phyloP scores from a whole-genome alignment of 2,888 invertebrate species.

The Drosophila falleni region DNA sequence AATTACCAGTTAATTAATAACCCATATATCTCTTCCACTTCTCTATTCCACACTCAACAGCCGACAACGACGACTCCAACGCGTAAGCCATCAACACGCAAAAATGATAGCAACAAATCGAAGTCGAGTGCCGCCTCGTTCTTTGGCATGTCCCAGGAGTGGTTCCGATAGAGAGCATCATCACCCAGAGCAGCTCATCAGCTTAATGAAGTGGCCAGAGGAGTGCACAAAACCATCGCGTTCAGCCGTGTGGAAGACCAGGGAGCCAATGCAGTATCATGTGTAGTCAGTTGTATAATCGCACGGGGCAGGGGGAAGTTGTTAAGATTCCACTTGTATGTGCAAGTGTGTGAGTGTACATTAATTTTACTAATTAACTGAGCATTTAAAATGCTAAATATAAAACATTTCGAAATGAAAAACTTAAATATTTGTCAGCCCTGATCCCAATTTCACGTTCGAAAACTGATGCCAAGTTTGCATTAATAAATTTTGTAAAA shows the following conservation, averaged over 20 bases:
- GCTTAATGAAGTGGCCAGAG: slow-evolving; percentile 65
- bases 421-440: not conserved
- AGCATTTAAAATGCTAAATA: slow-evolving; percentile 47
- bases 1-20: slow-evolving; percentile 78
- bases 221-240: slow-evolving; percentile 34
- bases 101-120: slow-evolving; percentile 68
- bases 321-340: slow-evolving; percentile 10
- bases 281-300: slow-evolving; percentile 46
- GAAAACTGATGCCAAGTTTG: no score
- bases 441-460: not conserved
- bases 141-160: slow-evolving; percentile 93
- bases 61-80: slow-evolving; percentile 52
- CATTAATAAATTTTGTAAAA: not conserved
- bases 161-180: slow-evolving; percentile 88
- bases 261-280: slow-evolving; percentile 14
- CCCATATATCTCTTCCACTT: slow-evolving; percentile 48
- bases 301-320: slow-evolving; percentile 1
- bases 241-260: slow-evolving; percentile 33
- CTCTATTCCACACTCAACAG: slow-evolving; percentile 12
- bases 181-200: slow-evolving; percentile 36
- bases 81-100: slow-evolving; percentile 67
- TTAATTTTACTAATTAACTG: slow-evolving; percentile 16
- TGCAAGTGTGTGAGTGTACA: slow-evolving; percentile 6
- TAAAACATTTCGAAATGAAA: slow-evolving; percentile 22
- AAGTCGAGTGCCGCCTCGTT: slow-evolving; percentile 92